phyloP scores from a whole-genome alignment of 2,797 vertebrate genomes.

The Halcyon badia region DNA sequence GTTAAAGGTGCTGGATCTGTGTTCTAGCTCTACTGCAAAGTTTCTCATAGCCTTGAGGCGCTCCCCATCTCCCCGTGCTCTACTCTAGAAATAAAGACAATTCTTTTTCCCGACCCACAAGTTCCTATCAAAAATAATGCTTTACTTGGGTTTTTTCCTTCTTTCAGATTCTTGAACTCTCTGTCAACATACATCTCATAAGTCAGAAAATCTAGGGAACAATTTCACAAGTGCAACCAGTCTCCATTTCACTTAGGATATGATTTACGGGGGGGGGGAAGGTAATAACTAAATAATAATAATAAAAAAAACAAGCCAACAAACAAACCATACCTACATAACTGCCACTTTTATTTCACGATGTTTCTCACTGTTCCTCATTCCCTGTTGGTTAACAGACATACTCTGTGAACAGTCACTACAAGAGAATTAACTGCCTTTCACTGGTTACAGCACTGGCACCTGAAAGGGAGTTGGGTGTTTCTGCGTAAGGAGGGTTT shows the following conservation, averaged over 20 bases:
- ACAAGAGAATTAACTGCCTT: not conserved
- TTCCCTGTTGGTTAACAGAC: not conserved
- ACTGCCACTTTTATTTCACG: not conserved
- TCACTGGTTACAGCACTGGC: not conserved
- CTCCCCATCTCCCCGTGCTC: fast-evolving
- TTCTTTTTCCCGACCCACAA: not conserved
- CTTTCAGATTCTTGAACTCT: not conserved
- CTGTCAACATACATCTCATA: not conserved
- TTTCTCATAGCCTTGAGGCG: not conserved
- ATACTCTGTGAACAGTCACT: not conserved
- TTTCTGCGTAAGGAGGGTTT: not conserved
- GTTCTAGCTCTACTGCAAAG: not conserved
- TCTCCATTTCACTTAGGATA: not conserved
- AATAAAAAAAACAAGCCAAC: not conserved
- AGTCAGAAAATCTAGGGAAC: not conserved
- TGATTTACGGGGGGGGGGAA: too few relatives aligned
- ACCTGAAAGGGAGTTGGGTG: not conserved
- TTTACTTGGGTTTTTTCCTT: not conserved
- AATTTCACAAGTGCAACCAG: not conserved
- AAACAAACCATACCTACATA: not conserved
- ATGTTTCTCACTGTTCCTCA: not conserved
- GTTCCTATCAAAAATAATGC: not conserved
- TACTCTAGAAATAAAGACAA: not conserved
- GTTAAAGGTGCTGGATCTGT: not conserved
- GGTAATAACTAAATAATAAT: not conserved